Base-by-base conservation (phyloP, 2,797 vertebrate species). In the Epinephelus malabaricus region DNA sequence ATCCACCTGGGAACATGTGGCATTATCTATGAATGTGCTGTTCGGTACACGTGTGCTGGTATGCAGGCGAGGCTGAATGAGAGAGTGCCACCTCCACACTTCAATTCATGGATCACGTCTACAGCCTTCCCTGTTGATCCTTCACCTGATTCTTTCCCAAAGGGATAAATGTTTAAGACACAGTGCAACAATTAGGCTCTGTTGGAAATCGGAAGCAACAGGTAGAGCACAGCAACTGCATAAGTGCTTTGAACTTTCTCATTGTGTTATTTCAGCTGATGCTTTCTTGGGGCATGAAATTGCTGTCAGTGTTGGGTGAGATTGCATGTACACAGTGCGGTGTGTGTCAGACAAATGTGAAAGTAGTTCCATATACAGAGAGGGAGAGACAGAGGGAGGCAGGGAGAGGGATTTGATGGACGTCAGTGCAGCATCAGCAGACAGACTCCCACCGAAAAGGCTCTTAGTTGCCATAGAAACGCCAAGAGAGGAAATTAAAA, bases 381-480 rank as follows among this genome's bases (percentile, higher is more conserved):
- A 45, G 55, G 19, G 14, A 70, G 30, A 86, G 66, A 68, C 46
- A 73, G 72, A 49, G 34, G 7, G 45, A 78, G 79, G 79, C 54
- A 9, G 65, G 77, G 72, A 85, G 83, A 79, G 76, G 71, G 85
- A 87, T 75, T 81, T 92, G 90, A 93, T 86, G 88, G 86, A 90
- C 55, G 75, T 85, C 80, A 81, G 73, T 25, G 61, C 86, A 81
- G 61, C 86, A 81, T 92, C 86, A 68, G 81, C 77, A 86, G 86
- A 88, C 81, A 83, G 78, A 85, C 85, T 89, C 87, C 65, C 69
- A 82, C 82, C 78, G 90, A 78, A 83, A 90, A 93, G 85, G 90
- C 93, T 94, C 89, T 94, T 92, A 93, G 95, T 95, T 95, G 89
- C 92, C 93, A 96, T 95, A 89, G 95, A 93, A 95, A 96, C 94